phyloP scores from a whole-genome alignment of 2,888 invertebrate genomes.

The Cinara cedri region DNA sequence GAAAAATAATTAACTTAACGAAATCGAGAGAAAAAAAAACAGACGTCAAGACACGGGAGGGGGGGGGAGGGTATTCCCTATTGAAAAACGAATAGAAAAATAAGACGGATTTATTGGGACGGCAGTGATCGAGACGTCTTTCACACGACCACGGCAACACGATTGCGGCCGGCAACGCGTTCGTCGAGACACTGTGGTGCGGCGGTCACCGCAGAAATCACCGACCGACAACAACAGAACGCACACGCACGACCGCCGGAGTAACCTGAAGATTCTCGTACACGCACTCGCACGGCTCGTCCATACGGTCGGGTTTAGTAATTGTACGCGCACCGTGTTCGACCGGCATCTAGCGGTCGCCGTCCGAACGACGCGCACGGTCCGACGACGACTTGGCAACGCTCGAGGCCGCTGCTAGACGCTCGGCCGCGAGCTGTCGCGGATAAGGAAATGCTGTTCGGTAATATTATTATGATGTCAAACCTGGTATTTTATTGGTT shows the following conservation, averaged over 20 bases:
- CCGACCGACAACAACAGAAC: slow-evolving; percentile 10
- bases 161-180: not conserved
- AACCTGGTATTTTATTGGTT: too few relatives aligned
- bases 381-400: slow-evolving; percentile 26
- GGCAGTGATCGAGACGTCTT: not conserved
- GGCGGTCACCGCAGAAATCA: too few relatives aligned
- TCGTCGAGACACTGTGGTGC: slow-evolving; percentile 26
- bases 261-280: slow-evolving; percentile 1
- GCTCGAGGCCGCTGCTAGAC: not conserved
- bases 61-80: too few relatives aligned
- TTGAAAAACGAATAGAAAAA: not conserved
- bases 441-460: too few relatives aligned
- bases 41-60: too few relatives aligned
- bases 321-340: not conserved
- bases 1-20: not conserved
- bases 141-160: not conserved
- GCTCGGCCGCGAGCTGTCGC: too few relatives aligned
- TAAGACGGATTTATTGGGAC: not conserved
- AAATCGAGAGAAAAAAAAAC: not conserved
- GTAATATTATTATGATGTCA: too few relatives aligned
- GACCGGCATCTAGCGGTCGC: slow-evolving; percentile 13
- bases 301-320: too few relatives aligned
- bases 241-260: slow-evolving; percentile 30
- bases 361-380: not conserved
- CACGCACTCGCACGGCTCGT: not conserved